Conservation (phyloP, 1,140 invertebrate species). For the Anastrepha ludens region DNA sequence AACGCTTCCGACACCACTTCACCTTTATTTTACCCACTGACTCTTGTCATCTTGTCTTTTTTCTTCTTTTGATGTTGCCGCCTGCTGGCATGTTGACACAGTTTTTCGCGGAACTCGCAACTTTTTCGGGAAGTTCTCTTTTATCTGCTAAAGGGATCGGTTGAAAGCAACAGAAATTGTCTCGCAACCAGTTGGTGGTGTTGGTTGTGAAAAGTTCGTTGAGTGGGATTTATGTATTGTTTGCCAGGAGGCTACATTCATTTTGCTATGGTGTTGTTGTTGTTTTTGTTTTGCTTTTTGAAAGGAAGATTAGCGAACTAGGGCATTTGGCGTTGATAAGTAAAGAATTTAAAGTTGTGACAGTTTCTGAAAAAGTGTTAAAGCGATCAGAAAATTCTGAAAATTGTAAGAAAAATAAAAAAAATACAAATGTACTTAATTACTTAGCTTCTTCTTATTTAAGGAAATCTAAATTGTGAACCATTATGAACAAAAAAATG, state of each 20-base stretch:
- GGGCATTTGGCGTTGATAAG: conserved; percentile 8
- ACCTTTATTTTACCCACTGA: not conserved
- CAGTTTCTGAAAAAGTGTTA: not conserved
- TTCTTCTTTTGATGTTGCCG: conserved; percentile 44
- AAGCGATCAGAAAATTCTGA: no score
- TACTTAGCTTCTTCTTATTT: no score
- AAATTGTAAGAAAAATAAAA: no score
- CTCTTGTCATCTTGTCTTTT: conserved; percentile 22
- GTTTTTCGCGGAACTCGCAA: conserved; percentile 49
- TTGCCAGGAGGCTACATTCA: conserved; percentile 1
- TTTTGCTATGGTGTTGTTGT: not conserved
- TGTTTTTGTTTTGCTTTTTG: not conserved
- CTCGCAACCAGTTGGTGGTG: not conserved
- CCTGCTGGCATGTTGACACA: conserved; percentile 50
- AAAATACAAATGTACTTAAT: no score
- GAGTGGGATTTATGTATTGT: conserved; percentile 38
- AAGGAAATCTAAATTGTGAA: no score
- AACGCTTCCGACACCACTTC: not conserved
- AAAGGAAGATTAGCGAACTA: conserved; percentile 19
- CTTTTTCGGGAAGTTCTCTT: conserved; percentile 48
- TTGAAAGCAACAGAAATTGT: not conserved
- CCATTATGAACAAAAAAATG: no score
- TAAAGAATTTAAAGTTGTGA: not conserved
- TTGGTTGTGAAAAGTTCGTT: conserved; percentile 31
- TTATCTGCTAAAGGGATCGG: conserved; percentile 40